Evolutionary conservation across 2,797 vertebrate genomes (phyloP), one percentile per base, ranked within the genome.

Genomic region (Vireo griseus): DNA sequence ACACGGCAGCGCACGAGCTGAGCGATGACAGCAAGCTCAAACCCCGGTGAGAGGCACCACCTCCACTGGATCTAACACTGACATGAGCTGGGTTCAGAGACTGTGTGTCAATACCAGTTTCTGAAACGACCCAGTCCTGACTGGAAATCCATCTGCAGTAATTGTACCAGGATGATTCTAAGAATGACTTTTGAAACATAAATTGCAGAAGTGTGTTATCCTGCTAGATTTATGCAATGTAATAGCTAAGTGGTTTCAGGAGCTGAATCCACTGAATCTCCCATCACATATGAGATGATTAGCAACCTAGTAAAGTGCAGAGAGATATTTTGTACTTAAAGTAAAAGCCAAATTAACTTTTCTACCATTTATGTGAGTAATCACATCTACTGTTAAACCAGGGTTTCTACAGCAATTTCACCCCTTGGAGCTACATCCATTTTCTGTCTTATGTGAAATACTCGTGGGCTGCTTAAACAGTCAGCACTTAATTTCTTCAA

Each of bases 261-360:
- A 86, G 66, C n/a, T 62, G 59, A 93, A 92, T 79, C 45, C 63
- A 44, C 71, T 61, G 77, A 90, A 78, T 84, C 18, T 88, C 24
- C 42, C 40, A 10, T 20, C 73, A 58, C 19, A 63, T 28, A 51
- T 3, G 33, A 90, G 59, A 74, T 1, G 4, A 90, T 92, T 82
- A 92, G 55, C 80, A 94, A 67, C 67, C 74, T 71, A 79, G 66
- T 44, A 85, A 95, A 93, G 88, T 77, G 74, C 74, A 95, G 63
- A 88, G 40, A 69, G 16, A 54, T 86, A 92, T 93, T 92, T 68
- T 77, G 24, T 71, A 87, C 67, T 89, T 92, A 92, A 85, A 85
- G 63, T 81, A 95, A 94, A 87, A 90, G 80, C 45, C 45, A 94
- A 89, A 92, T 82, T 74, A 89, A 39, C 29, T 76, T 33, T 24